A percentile compares a stretch with the other conserved stretches of the same genome.
Conservation (phyloP, 2,797 vertebrate species). For the Cyprinodon diabolis region DNA sequence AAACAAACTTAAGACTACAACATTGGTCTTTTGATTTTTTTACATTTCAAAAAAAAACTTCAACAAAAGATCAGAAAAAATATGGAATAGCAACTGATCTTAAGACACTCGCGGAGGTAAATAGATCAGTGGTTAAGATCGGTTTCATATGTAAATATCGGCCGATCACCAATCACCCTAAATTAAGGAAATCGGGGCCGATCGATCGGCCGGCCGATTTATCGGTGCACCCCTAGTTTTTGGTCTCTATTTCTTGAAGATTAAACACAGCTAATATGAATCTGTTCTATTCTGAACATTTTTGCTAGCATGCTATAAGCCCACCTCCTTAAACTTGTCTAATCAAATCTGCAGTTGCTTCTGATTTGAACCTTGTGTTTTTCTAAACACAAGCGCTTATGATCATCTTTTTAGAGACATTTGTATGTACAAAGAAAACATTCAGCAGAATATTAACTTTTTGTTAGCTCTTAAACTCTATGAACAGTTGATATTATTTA, state of each 20-base stretch:
- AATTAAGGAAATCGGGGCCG: too few relatives aligned
- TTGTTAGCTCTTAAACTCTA: slow-evolving; percentile 6
- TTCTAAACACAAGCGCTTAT: slow-evolving; percentile 12
- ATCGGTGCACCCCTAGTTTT: too few relatives aligned
- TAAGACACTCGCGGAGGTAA: too few relatives aligned
- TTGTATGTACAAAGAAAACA: not conserved
- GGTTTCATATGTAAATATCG: too few relatives aligned
- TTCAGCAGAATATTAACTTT: not conserved
- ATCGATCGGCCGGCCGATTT: too few relatives aligned
- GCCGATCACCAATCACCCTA: too few relatives aligned
- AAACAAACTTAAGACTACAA: too few relatives aligned
- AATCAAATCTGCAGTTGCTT: slow-evolving; percentile 11
- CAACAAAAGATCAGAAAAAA: too few relatives aligned
- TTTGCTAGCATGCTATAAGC: slow-evolving; percentile 7
- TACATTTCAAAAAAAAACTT: too few relatives aligned
- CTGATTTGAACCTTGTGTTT: slow-evolving; percentile 35
- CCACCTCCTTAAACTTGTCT: slow-evolving; percentile 4
- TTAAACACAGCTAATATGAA: not conserved
- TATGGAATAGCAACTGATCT: too few relatives aligned
- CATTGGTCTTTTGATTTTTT: too few relatives aligned
- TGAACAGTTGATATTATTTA: slow-evolving; percentile 2
- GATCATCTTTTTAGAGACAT: not conserved
- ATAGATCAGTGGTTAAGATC: too few relatives aligned
- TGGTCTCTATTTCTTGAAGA: not conserved
- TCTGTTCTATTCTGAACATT: not conserved